Conservation (phyloP, 2,113 vertebrate species). For the Condylura cristata region DNA sequence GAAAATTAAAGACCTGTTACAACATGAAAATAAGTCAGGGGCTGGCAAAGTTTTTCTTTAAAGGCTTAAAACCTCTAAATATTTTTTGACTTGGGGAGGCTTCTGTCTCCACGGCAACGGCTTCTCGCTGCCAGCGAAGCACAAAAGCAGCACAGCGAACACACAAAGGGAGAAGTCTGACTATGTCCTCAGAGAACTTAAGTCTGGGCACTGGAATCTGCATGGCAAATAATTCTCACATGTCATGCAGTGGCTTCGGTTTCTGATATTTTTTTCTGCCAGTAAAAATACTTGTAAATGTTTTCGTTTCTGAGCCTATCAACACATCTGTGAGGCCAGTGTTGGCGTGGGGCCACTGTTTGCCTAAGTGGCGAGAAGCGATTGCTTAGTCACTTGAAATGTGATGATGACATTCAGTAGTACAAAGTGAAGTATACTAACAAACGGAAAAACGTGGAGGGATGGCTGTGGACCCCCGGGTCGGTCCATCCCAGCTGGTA, state of each 20-base stretch:
- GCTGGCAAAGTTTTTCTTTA: background rate
- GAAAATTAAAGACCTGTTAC: background rate
- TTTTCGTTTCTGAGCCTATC: background rate
- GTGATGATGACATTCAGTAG: background rate
- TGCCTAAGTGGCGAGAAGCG: background rate
- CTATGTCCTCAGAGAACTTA: background rate
- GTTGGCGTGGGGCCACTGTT: background rate
- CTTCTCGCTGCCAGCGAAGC: background rate
- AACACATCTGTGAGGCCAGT: background rate
- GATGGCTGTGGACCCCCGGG: background rate
- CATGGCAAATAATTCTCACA: background rate
- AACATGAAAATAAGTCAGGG: background rate
- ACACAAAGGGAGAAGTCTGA: background rate
- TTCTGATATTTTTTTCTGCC: background rate
- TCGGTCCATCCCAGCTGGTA: background rate
- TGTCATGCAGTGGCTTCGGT: background rate
- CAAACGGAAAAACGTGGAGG: background rate
- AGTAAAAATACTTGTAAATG: background rate
- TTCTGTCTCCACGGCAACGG: background rate
- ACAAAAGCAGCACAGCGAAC: fast-evolving
- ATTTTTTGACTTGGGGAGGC: background rate
- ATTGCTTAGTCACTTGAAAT: background rate
- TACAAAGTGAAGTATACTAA: background rate
- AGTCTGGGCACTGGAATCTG: background rate
- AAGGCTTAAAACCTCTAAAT: background rate